Conservation (phyloP, 2,113 vertebrate species). For the Bujurquina vittata region DNA sequence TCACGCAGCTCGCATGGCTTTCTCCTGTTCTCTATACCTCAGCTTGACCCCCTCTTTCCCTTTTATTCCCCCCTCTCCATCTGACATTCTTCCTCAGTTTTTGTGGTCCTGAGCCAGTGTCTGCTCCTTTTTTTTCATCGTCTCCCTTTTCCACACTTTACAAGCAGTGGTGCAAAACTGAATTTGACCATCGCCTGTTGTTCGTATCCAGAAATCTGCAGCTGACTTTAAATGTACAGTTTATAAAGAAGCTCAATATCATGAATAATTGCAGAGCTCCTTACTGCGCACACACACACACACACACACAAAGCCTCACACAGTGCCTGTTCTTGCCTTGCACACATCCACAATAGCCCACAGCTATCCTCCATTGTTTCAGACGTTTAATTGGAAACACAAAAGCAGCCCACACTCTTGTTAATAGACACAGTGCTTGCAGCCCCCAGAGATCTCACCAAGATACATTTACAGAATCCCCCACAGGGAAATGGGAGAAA, state of each 20-base stretch:
- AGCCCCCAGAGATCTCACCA: conserved; percentile 55
- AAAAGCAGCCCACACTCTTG: conserved; percentile 59
- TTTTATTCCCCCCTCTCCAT: conserved; percentile 43
- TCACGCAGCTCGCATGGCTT: conserved; percentile 47
- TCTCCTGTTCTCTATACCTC: conserved; percentile 59
- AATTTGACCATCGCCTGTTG: neutral
- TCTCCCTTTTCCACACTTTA: neutral
- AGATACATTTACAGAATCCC: conserved; percentile 56
- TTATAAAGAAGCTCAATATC: conserved; percentile 41
- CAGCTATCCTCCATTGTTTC: conserved; percentile 68
- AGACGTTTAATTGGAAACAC: conserved; percentile 72
- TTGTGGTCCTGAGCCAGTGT: neutral
- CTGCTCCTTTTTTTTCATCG: neutral
- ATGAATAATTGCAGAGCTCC: conserved; percentile 45
- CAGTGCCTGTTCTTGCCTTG: conserved; percentile 20
- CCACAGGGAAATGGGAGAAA: conserved; percentile 20
- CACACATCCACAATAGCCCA: conserved; percentile 40
- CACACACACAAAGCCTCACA: neutral
- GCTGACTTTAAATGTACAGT: conserved; percentile 35
- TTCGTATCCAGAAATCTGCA: conserved; percentile 27
- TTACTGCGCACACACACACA: neutral
- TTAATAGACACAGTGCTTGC: conserved; percentile 52
- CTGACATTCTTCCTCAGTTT: neutral
- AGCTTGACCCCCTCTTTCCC: conserved; percentile 57
- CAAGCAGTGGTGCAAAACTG: neutral